Percentiles rank a stretch among this genome's conserved stretches.
Conservation (phyloP, 2,888 invertebrate species). For the Cosmia trapezina region DNA sequence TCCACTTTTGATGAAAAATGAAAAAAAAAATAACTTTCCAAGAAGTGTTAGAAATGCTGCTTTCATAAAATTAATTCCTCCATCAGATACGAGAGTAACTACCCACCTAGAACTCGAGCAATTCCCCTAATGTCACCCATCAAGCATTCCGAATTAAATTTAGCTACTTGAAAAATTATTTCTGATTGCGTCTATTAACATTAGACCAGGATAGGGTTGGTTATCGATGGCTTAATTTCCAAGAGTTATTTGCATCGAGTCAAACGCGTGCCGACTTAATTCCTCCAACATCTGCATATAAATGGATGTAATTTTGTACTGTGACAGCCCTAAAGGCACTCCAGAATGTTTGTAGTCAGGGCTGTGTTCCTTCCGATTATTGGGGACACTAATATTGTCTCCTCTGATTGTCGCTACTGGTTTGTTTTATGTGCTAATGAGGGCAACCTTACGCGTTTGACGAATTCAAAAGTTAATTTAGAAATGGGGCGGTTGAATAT, state of each 20-base stretch:
- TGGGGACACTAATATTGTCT: slow-evolving; percentile 61
- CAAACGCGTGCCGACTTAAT: slow-evolving; percentile 82
- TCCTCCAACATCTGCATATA: slow-evolving; percentile 84
- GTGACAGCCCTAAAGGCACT: slow-evolving; percentile 84
- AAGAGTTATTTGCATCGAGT: slow-evolving; percentile 85
- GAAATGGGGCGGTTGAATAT: slow-evolving; percentile 70
- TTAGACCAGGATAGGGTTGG: slow-evolving; percentile 66
- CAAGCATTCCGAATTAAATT: slow-evolving; percentile 65
- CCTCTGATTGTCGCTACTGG: slow-evolving; percentile 65
- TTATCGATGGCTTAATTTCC: slow-evolving; percentile 88
- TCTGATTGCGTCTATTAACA: slow-evolving; percentile 67
- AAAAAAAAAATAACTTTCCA: too few relatives aligned
- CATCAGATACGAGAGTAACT: slow-evolving; percentile 38
- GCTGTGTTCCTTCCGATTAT: slow-evolving; percentile 65
- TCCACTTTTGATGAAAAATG: too few relatives aligned
- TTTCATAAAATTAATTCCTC: slow-evolving; percentile 18
- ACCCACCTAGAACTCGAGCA: slow-evolving; percentile 40
- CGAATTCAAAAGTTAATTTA: slow-evolving; percentile 75
- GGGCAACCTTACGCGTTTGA: slow-evolving; percentile 74
- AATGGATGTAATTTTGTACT: slow-evolving; percentile 88
- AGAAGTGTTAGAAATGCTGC: background rate
- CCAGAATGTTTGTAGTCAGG: slow-evolving; percentile 83
- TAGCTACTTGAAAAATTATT: slow-evolving; percentile 67
- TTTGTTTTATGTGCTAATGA: slow-evolving; percentile 77
- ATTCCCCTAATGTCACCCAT: slow-evolving; percentile 55